phyloP scores from a whole-genome alignment of 2,113 vertebrate species.

The Ailuropoda melanoleuca region DNA sequence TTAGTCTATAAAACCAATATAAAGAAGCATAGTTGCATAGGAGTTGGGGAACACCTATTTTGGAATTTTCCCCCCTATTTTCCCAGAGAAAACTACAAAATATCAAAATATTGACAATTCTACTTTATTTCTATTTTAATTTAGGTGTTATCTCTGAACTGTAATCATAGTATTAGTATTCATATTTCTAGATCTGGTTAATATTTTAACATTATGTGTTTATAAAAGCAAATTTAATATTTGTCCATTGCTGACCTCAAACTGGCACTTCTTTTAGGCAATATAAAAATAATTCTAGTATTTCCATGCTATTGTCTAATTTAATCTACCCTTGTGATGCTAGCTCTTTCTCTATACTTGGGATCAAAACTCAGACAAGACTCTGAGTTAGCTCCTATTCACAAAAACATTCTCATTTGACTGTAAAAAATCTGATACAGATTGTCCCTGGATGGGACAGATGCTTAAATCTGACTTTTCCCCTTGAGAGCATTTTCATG shows the following conservation, averaged over 20 bases:
- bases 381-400: background rate
- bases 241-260: background rate
- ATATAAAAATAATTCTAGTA: background rate
- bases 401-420: background rate
- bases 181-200: background rate
- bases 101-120: background rate
- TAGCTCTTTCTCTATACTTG: background rate
- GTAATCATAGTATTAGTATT: background rate
- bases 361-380: background rate
- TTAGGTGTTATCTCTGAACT: background rate
- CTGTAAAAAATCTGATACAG: background rate
- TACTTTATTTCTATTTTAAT: background rate
- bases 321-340: background rate
- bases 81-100: background rate
- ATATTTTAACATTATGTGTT: background rate
- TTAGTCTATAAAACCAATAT: background rate
- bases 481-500: background rate
- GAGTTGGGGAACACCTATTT: background rate
- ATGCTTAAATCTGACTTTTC: background rate
- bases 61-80: background rate
- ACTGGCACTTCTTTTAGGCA: background rate
- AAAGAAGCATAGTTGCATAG: background rate
- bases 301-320: background rate
- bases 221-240: slow-evolving; percentile 3
- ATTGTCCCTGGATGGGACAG: background rate